Evolutionary conservation across 2,888 invertebrate genomes (phyloP).

Genomic region (Sinotaia quadrata): DNA sequence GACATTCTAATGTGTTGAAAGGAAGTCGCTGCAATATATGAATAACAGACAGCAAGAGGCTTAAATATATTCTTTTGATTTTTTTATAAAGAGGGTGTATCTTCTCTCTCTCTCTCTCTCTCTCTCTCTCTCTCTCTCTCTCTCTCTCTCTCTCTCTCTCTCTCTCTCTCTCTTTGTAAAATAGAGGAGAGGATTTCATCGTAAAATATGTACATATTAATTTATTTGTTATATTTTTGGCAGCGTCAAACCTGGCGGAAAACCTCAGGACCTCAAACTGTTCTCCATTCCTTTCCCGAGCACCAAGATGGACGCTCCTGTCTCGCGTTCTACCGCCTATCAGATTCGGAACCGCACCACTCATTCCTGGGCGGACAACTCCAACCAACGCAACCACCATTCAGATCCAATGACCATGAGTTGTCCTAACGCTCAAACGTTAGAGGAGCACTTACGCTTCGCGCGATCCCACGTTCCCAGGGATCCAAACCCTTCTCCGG

Average conservation of each 20-base stretch:
- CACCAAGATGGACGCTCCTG: conserved; percentile 29
- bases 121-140: neutral
- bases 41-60: too few species aligned
- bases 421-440: conserved; percentile 36
- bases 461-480: conserved; percentile 36
- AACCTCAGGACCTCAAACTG: conserved; percentile 12
- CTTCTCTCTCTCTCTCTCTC: neutral
- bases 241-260: neutral
- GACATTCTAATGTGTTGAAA: too few species aligned
- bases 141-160: conserved; percentile 2
- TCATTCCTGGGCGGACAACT: conserved; percentile 49
- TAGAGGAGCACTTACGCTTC: conserved; percentile 39
- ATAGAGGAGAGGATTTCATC: neutral
- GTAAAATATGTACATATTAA: neutral
- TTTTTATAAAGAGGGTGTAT: neutral
- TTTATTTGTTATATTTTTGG: neutral
- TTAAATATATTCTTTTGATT: neutral
- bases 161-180: neutral
- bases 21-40: neutral
- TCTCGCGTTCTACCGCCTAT: conserved; percentile 42
- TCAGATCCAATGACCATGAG: conserved; percentile 33
- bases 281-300: neutral
- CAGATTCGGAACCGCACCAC: conserved; percentile 50
- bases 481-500: conserved; percentile 32
- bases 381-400: conserved; percentile 47